Conservation (phyloP, 2,797 vertebrate genomes). For the Pitangus sulphuratus region DNA sequence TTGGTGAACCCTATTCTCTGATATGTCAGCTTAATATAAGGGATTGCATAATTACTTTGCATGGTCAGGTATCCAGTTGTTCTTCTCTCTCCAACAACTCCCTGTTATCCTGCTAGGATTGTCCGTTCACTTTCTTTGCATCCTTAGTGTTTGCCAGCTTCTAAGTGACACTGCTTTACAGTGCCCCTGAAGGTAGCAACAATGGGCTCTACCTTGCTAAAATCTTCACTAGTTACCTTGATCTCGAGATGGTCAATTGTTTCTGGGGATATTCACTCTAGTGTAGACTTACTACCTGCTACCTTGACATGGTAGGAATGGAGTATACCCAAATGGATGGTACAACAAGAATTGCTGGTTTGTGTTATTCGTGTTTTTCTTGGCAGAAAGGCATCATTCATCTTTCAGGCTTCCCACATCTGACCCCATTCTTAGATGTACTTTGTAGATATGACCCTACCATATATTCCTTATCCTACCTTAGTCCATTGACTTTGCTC, state of each 20-base stretch:
- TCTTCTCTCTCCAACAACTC: background rate
- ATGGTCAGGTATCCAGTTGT: too few species aligned
- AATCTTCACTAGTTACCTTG: background rate
- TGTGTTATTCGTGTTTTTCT: background rate
- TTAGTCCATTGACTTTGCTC: background rate
- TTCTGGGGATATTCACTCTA: background rate
- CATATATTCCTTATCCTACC: background rate
- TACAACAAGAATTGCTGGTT: background rate
- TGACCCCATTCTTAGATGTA: background rate
- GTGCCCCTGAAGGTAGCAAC: background rate
- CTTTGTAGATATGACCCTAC: background rate
- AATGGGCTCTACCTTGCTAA: background rate
- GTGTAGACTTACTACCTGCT: fast-evolving
- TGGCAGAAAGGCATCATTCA: background rate
- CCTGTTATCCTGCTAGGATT: background rate
- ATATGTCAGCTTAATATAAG: background rate
- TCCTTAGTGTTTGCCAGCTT: background rate
- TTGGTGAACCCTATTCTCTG: background rate
- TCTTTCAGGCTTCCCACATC: background rate
- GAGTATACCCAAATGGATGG: background rate
- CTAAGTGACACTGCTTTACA: background rate
- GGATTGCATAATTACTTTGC: background rate
- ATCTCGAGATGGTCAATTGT: background rate
- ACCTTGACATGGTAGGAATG: background rate
- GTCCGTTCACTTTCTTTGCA: background rate